Conservation (phyloP, 2,113 vertebrate species). For the Microtus pennsylvanicus region DNA sequence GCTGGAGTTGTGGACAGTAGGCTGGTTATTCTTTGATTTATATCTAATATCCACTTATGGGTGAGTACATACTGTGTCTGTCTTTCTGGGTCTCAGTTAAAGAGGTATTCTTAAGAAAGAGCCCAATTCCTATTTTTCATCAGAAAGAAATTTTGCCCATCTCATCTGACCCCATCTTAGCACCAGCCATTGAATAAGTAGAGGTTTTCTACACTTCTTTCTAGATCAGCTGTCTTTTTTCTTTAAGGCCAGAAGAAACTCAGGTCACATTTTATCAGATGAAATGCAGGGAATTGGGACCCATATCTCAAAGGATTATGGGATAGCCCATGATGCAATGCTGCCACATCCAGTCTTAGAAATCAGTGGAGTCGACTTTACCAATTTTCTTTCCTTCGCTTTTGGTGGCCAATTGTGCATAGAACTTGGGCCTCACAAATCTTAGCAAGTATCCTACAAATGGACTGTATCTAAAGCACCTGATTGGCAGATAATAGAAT, state of each 20-base stretch:
- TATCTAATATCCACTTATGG: no score
- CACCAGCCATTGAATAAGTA: slow-evolving; percentile 28
- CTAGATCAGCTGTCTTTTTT: neutral
- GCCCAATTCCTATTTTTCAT: slow-evolving; percentile 42
- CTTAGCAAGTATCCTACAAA: neutral
- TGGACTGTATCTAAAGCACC: no score
- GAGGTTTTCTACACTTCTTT: neutral
- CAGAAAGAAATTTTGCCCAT: neutral
- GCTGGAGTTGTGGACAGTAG: no score
- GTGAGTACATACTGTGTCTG: no score
- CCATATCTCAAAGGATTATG: neutral
- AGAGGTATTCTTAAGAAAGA: neutral
- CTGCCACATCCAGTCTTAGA: neutral
- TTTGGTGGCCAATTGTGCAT: neutral
- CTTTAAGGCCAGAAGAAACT: neutral
- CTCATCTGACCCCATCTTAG: neutral
- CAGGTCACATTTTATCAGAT: neutral
- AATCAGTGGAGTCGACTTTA: neutral
- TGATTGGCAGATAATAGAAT: neutral
- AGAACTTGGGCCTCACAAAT: neutral
- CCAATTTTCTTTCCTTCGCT: neutral
- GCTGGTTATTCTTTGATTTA: no score
- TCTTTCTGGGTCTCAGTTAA: no score
- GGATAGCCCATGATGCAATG: neutral
- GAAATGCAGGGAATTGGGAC: neutral